Evolutionary conservation across 2,888 invertebrate genomes (phyloP).

Genomic region (Halictus ligatus): DNA sequence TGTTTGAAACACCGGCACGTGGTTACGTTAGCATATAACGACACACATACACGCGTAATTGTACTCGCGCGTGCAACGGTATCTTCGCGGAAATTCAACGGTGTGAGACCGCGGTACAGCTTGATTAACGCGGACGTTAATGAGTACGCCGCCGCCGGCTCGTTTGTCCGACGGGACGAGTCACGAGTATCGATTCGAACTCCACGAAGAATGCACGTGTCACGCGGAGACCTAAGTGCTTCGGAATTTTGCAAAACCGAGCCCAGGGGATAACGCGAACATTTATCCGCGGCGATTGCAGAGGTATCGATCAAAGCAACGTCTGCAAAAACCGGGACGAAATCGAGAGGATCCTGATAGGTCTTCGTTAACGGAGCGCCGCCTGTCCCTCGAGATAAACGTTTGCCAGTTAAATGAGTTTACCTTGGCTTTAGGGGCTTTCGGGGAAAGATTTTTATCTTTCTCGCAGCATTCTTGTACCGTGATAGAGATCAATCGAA

Average conservation of each 20-base stretch:
- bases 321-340: background rate
- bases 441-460: background rate
- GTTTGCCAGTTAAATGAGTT: slow-evolving; percentile 15
- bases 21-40: slow-evolving; percentile 29
- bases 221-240: slow-evolving; percentile 15
- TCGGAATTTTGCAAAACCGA: slow-evolving; percentile 24
- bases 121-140: slow-evolving; percentile 77
- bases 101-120: slow-evolving; percentile 42
- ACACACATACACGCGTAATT: slow-evolving; percentile 9
- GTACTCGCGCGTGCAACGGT: background rate
- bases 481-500: background rate
- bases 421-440: background rate
- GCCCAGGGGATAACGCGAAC: background rate
- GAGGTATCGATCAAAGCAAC: background rate
- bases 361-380: background rate
- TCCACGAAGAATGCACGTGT: slow-evolving; percentile 40
- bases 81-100: background rate
- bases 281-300: slow-evolving; percentile 10
- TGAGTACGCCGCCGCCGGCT: slow-evolving; percentile 63
- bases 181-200: slow-evolving; percentile 72
- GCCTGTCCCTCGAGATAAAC: background rate
- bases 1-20: slow-evolving; percentile 64
- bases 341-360: background rate
- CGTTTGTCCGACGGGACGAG: slow-evolving; percentile 57
- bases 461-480: background rate